Base-by-base conservation (phyloP, 2,888 invertebrate genomes). In the Drosophila meridiana region DNA sequence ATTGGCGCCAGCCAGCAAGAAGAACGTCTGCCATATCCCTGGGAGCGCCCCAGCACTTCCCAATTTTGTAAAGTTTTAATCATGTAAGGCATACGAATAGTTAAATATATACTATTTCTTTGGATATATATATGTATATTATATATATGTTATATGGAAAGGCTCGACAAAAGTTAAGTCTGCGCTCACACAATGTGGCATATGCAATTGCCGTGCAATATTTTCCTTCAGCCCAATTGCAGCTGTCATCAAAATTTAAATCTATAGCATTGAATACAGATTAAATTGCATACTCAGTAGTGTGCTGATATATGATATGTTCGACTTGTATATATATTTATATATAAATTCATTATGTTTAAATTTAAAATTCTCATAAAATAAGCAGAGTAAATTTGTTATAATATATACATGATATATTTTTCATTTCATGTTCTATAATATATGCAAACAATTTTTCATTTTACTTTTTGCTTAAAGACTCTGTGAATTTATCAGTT, bases 61-160 rank as follows among this genome's bases (percentile, higher is more conserved):
- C 60, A 58, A 59, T 42, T 83, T 80, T 73, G 73, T 58, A 82
- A 81, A 81, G 73, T 80, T 81, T 82, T 82, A 82, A 81, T 82
- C 80, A 81, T 76, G 76, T 73, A 73, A 76, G 73, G 76, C 77
- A 82, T 73, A 76, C 82, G 64, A 70, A 78, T 74, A 59, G 53
- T 68, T 66, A 62, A 68, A 58, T 62, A 73, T 55, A 43, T 56
- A 56, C 36, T 13, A 66, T 52, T 40, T 43, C 47, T 14, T 6
- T 30, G 4, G 4, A 34, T 40, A 47, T 59, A n/a, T 30, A 9
- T n/a, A n/a, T 11, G 43, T 42, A 28, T 14, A 32, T 55, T 36
- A 36, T 14, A 30, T 47, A 42, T 60, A 26, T 40, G 14, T 69
- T 4, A n/a, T 4, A 38, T 34, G 34, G 20, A 5, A 20, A 52